Base-by-base conservation (phyloP, 2,113 vertebrate genomes). In the Myrmecobius fasciatus region DNA sequence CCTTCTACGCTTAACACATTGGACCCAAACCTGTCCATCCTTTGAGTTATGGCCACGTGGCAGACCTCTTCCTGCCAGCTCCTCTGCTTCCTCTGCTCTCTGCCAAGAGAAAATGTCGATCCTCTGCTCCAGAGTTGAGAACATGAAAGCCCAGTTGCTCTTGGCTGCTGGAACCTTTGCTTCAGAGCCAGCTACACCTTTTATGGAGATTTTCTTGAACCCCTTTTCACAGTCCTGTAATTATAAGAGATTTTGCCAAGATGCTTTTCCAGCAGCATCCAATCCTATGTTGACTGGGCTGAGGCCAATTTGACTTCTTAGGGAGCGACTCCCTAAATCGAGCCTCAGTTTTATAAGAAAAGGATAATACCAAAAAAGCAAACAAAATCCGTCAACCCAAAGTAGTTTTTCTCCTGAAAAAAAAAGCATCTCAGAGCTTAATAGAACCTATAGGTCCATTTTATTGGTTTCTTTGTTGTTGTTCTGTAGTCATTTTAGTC, bases 131-230 rank as follows among this genome's bases (percentile, higher is more conserved):
- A 98, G 98, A 98, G 97, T 97, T 96, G 97, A 98, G 98, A 99
- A 98, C 98, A 98, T 97, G 98, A 98, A 98, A 98, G 98, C 91
- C 95, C 93, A 95, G 6, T 98, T 99, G 97, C 98, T 99, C 97
- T 98, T 99, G 98, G 98, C 98, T 91, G 97, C 97, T 93, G 98
- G 97, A 97, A 96, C 96, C 95, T 97, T 96, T 94, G 96, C 97
- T 98, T 98, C 97, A 96, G 97, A 97, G 98, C 98, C 98, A 99
- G 97, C 97, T 98, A 97, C 98, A 98, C 98, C 98, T 98, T 99
- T 99, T 98, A 98, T 98, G 98, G 98, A 98, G 98, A 98, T 97
- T 98, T 99, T 98, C 98, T 98, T 98, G 96, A 98, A 96, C 96
- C 91, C 92, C 97, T 98, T 97, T 98, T 98, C 97, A 53, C 96